Evolutionary conservation across 2,113 vertebrate genomes (phyloP), one percentile per base, ranked within the genome.

Genomic region (Anarrhichthys ocellatus): DNA sequence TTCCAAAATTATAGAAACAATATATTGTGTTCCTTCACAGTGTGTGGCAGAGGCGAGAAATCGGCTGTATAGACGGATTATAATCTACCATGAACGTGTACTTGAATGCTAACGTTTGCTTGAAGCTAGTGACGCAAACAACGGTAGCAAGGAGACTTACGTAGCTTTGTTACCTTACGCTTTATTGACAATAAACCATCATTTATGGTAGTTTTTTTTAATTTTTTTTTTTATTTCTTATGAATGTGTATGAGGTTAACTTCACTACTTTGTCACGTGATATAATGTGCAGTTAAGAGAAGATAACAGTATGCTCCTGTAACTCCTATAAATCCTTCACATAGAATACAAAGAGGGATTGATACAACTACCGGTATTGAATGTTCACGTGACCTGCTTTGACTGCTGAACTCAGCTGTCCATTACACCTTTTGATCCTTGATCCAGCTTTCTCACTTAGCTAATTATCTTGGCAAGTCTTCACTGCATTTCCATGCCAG

Each of bases 121-220:
- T 63, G 42, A 17, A 76, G 75, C 32, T 44, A 20, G 17, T 64
- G 32, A 36, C 14, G 13, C 22, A 50, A 14, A 59, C 52, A 48
- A 2, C 13, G 11, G 40, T 65, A 83, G 44, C 74, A 56, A 80
- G 79, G 72, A 74, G 44, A 59, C 32, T 11, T 66, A 58, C 14
- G 24, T 29, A 29, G 2, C 27, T 61, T 63, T 9, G 18, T 38
- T 13, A 18, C 36, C 0, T 7, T 56, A 24, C 9, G 13, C 9
- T 58, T 46, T n/a, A 11, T 2, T 32, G 1, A 44, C 29, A 17
- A 8, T 10, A n/a, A 20, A 0, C 5, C 3, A 20, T 27, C 0
- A 32, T 38, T 13, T 50, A 36, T 64, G 6, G 4, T 36, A 9
- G 32, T 32, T 32, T 32, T 44, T 52, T 10, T 11, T 66, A 18